A percentile compares a stretch with the other conserved stretches of the same genome.
phyloP scores from a whole-genome alignment of 2,113 vertebrate genomes.

The Sinocyclocheilus rhinocerous region DNA sequence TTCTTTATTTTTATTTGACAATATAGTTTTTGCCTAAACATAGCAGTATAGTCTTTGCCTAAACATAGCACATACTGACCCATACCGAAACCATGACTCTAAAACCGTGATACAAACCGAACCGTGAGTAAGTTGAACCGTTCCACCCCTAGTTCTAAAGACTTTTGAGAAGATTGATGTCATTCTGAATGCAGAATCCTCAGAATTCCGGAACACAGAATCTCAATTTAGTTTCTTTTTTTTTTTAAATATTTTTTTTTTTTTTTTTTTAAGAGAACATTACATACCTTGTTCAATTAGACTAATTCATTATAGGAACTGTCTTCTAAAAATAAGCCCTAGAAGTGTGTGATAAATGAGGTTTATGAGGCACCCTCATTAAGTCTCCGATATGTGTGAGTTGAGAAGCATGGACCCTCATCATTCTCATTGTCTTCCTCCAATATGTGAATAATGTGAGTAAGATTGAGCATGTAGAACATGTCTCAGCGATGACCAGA shows the following conservation, averaged over 20 bases:
- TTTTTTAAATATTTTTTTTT: too few species aligned
- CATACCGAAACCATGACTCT: too few species aligned
- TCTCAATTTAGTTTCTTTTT: not conserved
- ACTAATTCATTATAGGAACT: not conserved
- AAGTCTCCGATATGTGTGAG: slow-evolving; percentile 32
- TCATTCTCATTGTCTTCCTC: slow-evolving; percentile 30
- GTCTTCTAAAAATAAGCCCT: slow-evolving; percentile 32
- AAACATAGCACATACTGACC: too few species aligned
- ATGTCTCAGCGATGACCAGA: slow-evolving; percentile 31
- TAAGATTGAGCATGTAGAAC: slow-evolving; percentile 30
- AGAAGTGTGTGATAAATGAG: slow-evolving; percentile 35
- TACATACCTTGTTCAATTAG: not conserved
- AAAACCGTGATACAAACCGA: too few species aligned
- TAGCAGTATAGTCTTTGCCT: too few species aligned
- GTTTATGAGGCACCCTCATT: slow-evolving; percentile 27
- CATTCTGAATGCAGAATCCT: not conserved
- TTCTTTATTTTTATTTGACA: too few species aligned
- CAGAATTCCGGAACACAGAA: not conserved
- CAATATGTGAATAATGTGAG: slow-evolving; percentile 37
- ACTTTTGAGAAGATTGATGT: not conserved
- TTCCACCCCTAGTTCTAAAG: too few species aligned
- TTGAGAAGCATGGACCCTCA: slow-evolving; percentile 18
- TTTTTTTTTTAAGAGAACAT: not conserved
- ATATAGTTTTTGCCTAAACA: too few species aligned
- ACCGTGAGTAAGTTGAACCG: too few species aligned